These are phyloP conservation scores for Equus quagga DNA, from an alignment of 2,113 vertebrate species.

Conservation along the genomic window DNA sequence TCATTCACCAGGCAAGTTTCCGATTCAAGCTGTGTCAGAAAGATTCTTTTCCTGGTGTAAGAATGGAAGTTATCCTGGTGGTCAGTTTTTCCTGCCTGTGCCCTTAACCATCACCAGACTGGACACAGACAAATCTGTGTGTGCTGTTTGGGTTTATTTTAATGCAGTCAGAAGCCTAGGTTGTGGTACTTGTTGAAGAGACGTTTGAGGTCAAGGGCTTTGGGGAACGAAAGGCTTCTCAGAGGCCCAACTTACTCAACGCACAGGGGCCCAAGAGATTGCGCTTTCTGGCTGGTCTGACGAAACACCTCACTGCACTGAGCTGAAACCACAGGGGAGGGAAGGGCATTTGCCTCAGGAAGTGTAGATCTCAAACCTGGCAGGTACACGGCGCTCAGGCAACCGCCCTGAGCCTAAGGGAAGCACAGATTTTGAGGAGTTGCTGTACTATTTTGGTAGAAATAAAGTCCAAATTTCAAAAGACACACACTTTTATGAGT, in stretches of 20 bases:
- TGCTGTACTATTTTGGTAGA: slow-evolving; percentile 52
- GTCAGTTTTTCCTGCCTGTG: background rate
- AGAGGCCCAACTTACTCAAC: background rate
- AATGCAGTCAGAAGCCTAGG: background rate
- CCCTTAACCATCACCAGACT: background rate
- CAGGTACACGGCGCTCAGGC: background rate
- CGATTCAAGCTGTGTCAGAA: background rate
- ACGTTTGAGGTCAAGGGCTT: slow-evolving; percentile 35
- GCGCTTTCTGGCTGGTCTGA: slow-evolving; percentile 44
- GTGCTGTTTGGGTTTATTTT: slow-evolving; percentile 4
- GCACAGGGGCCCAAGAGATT: background rate
- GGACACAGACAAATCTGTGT: background rate
- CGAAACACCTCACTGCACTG: slow-evolving; percentile 56
- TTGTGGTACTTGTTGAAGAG: slow-evolving; percentile 28
- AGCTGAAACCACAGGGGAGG: background rate
- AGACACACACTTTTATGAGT: slow-evolving; percentile 9
- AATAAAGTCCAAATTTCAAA: slow-evolving; percentile 54
- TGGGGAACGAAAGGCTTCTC: background rate
- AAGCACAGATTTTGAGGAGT: slow-evolving; percentile 22
- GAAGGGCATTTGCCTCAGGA: slow-evolving; percentile 40
- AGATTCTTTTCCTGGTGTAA: background rate
- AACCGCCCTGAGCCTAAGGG: background rate
- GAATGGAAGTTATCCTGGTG: background rate
- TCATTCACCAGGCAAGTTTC: background rate
- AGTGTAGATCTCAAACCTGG: background rate